phyloP scores from a whole-genome alignment of 1,140 invertebrate genomes.

The Polypedilum pembai region DNA sequence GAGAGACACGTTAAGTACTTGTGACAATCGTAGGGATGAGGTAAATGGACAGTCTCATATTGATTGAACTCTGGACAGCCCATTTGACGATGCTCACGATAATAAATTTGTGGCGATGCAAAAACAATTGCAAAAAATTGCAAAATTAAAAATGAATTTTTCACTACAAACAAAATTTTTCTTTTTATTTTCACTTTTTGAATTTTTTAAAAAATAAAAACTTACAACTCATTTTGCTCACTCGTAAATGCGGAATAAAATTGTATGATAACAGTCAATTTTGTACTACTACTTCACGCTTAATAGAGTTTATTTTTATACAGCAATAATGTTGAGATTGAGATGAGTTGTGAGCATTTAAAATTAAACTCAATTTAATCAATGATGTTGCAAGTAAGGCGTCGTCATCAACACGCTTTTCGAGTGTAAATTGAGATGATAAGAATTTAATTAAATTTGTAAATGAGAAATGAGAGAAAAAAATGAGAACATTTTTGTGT shows the following conservation, averaged over 20 bases:
- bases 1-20: not conserved
- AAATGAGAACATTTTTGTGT: too few relatives aligned
- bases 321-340: too few relatives aligned
- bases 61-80: not conserved
- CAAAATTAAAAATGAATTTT: not conserved
- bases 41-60: not conserved
- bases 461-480: too few relatives aligned
- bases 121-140: not conserved
- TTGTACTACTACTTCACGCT: too few relatives aligned
- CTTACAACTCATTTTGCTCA: constrained; percentile 24
- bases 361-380: too few relatives aligned
- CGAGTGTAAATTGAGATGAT: too few relatives aligned
- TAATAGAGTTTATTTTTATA: too few relatives aligned
- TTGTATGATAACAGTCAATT: not conserved
- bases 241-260: constrained; percentile 21
- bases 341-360: too few relatives aligned
- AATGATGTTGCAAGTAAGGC: too few relatives aligned
- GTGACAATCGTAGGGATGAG: not conserved
- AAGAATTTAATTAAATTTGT: too few relatives aligned
- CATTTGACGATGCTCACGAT: not conserved
- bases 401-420: too few relatives aligned
- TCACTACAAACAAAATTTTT: not conserved
- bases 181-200: not conserved
- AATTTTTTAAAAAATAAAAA: not conserved
- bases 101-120: constrained; percentile 15